These are phyloP conservation scores for Metaphire vulgaris DNA, from an alignment of 1,140 invertebrate genomes.

Conservation along the genomic window DNA sequence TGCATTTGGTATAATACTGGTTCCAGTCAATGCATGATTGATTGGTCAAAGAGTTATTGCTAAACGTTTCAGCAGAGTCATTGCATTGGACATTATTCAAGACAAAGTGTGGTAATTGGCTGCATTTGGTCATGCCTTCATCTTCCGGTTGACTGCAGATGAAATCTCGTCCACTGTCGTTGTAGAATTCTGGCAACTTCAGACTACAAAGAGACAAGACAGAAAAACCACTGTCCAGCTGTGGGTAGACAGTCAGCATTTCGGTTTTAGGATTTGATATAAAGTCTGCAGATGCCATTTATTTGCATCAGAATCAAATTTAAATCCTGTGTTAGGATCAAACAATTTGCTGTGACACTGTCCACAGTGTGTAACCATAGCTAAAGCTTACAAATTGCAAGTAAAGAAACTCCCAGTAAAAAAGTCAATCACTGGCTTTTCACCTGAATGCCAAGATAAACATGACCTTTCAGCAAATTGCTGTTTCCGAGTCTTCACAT, in stretches of 20 bases:
- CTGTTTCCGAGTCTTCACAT: no score
- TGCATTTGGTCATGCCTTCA: constrained; percentile 88
- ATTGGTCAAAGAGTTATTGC: constrained; percentile 47
- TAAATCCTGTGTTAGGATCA: background rate
- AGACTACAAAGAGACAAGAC: constrained; percentile 34
- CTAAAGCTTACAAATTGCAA: no score
- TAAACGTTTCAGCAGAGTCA: constrained; percentile 36
- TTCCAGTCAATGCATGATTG: constrained; percentile 92
- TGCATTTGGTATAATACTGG: constrained; percentile 94
- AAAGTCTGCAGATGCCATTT: background rate
- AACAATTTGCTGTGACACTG: background rate
- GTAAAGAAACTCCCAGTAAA: no score
- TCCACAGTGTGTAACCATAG: background rate
- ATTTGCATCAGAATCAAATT: background rate
- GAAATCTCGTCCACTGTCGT: constrained; percentile 76
- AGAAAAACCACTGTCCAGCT: no score
- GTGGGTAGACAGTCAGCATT: background rate
- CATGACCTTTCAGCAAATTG: no score
- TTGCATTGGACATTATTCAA: constrained; percentile 65
- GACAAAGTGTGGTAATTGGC: constrained; percentile 72
- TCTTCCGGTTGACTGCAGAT: constrained; percentile 90
- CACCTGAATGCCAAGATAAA: no score
- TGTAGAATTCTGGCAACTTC: constrained; percentile 36
- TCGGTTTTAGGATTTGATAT: background rate
- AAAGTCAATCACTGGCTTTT: no score